Base-by-base conservation (phyloP, 2,888 invertebrate species). In the Sabellastarte sp. region DNA sequence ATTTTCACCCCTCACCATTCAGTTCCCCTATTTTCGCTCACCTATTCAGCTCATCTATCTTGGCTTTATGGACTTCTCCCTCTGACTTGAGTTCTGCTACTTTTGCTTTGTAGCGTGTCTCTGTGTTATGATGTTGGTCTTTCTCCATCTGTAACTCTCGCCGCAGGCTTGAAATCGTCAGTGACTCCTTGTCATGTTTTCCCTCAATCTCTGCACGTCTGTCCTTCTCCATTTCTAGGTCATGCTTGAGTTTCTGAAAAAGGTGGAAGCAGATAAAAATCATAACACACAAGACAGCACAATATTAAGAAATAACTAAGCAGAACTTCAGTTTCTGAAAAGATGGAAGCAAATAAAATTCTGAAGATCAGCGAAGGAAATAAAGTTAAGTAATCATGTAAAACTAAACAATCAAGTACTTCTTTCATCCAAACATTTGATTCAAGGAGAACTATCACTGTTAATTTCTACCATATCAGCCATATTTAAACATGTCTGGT, bases 61-160 rank as follows among this genome's bases (percentile, higher is more conserved):
- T 62, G 1, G 68, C 63, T 58, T 65, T 70, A 60, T 72, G 73
- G n/a, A 67, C 59, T 32, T 72, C 66, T 2, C 65, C 41, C 3
- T 61, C 33, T 5, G 70, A 55, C 60, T 66, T 61, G 29, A 72
- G 67, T 24, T 72, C 72, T 20, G 59, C 60, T 31, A 74, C 59
- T 32, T 65, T 64, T 31, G 61, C 61, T 62, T 70, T 70, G 59
- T 72, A 61, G 41, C 63, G 60, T 26, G 57, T 58, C 60, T 70
- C 67, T 50, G 72, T 60, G 4, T 71, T 61, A 3, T 70, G 67
- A 31, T 65, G 69, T 29, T 71, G 70, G 30, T 73, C 68, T 53
- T 68, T 67, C 63, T 73, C 74, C 41, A 72, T 65, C 20, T 77
- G 76, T 2, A 78, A 61, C 57, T 78, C 78, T 59, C 76, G 72